Evolutionary conservation across 2,113 vertebrate species (phyloP), one percentile per base, ranked within the genome.

Genomic region (Vombatus ursinus): DNA sequence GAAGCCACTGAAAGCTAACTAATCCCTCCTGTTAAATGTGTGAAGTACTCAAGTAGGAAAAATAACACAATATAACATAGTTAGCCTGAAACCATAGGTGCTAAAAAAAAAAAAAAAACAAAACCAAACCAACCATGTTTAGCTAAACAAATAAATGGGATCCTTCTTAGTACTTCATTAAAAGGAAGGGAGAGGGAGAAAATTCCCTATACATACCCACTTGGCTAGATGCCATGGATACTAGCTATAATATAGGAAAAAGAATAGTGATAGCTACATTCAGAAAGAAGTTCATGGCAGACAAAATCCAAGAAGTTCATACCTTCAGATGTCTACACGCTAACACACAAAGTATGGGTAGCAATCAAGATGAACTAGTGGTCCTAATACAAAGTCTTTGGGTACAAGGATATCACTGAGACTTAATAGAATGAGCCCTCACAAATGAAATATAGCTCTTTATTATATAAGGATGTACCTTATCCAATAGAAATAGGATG

Each of bases 11-110:
- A 98, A 97, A 98, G 94, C 96, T 93, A 96, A 97, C 98, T 98
- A 98, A 98, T 97, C 96, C 95, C 97, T 97, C 96, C 98, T 98
- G 96, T 98, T 98, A 98, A 98, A 98, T 98, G 97, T 98, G 98
- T 97, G 96, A 98, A 98, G 98, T 98, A 98, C 97, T 97, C 97
- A 98, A 98, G 96, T 98, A 97, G 98, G 98, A 97, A 98, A 98
- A 98, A 98, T 98, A 98, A 98, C 96, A 92, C 95, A 95, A 97
- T 77, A 31, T 98, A 97, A 96, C 98, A 98, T 97, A 98, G 98
- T 97, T 97, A 98, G 97, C 97, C 77, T 97, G 97, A 97, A 99
- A 93, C 98, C 96, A 47, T 97, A 98, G 98, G 98, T 98, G 98
- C 97, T 98, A 98, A 98, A 98, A 98, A 97, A 54, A 54, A 50